Percentiles rank a stretch among this genome's conserved stretches.
phyloP scores from a whole-genome alignment of 2,113 vertebrate species.

The Jaculus jaculus region DNA sequence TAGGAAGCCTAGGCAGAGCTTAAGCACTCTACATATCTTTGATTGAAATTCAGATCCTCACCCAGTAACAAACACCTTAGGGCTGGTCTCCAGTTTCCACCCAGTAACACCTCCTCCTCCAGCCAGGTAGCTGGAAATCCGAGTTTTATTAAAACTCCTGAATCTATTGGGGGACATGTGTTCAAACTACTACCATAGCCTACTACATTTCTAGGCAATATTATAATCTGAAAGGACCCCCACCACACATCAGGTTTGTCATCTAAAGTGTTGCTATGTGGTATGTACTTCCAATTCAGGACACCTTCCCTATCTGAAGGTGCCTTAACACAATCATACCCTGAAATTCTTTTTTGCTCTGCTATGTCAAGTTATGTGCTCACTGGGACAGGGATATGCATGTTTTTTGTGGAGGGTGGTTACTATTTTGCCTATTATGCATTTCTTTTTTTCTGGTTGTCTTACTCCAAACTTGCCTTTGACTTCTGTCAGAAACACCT shows the following conservation, averaged over 20 bases:
- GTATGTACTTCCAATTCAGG: background rate
- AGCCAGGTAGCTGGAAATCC: too few relatives aligned
- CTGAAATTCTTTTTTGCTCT: background rate
- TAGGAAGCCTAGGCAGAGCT: too few relatives aligned
- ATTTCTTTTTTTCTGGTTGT: background rate
- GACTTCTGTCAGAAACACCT: background rate
- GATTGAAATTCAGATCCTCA: too few relatives aligned
- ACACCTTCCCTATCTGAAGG: too few relatives aligned
- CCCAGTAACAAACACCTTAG: too few relatives aligned
- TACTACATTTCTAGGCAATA: background rate
- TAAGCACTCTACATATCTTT: too few relatives aligned
- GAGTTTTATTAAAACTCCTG: too few relatives aligned
- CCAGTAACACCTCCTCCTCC: too few relatives aligned
- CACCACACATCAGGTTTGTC: background rate
- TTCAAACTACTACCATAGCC: background rate
- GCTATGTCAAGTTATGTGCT: background rate
- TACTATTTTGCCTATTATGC: background rate
- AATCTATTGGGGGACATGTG: too few relatives aligned
- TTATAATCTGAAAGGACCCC: background rate
- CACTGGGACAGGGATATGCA: too few relatives aligned
- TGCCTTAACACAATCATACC: background rate
- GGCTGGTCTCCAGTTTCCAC: too few relatives aligned
- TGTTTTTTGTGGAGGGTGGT: background rate
- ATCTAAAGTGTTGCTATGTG: background rate
- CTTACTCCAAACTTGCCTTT: background rate